Base-by-base conservation (phyloP, 2,797 vertebrate species). In the Notolepis coatsorum region DNA sequence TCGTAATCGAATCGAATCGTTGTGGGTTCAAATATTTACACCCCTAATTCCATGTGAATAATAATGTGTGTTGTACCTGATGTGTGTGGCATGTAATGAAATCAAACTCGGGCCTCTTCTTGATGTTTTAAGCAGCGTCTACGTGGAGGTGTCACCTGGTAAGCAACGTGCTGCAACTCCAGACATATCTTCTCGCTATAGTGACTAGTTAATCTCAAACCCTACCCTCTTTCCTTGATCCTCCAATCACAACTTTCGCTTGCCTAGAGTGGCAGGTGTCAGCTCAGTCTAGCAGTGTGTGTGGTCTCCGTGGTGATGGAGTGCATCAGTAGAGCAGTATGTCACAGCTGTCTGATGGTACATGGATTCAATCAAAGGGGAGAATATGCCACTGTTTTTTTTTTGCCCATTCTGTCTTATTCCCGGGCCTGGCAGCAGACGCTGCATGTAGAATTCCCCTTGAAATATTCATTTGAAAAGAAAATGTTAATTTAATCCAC, bases 101-200 rank as follows among this genome's bases (percentile, higher is more conserved):
- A 71, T 73, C 55, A 72, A 69, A 74, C 49, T 13, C 35, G 42
- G 68, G 56, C 68, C 83, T 84, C 64, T 65, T 61, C 80, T 83
- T 85, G 54, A 50, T 85, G 68, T 84, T 66, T 27, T 65, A 61
- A 68, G 77, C 86, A 81, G 84, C 85, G 51, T 73, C 58, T 68
- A 55, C 53, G 68, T 47, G 79, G 72, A 85, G 73, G 71, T 79
- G 51, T 75, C 25, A 9, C 79, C 68, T 76, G 86, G 87, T 88
- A 89, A 92, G 85, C 71, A 47, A n/a, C 20, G 18, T 68, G 68
- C 50, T 68, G 53, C n/a, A n/a, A n/a, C 63, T 66, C 47, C 49
- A 53, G 66, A 52, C 42, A 38, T 45, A 4, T 48, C 27, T 61
- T 49, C 24, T 51, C 18, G 6, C 23, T n/a, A n/a, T n/a, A n/a